Evolutionary conservation across 2,888 invertebrate species (phyloP).

Genomic region (Xylocampa areola): DNA sequence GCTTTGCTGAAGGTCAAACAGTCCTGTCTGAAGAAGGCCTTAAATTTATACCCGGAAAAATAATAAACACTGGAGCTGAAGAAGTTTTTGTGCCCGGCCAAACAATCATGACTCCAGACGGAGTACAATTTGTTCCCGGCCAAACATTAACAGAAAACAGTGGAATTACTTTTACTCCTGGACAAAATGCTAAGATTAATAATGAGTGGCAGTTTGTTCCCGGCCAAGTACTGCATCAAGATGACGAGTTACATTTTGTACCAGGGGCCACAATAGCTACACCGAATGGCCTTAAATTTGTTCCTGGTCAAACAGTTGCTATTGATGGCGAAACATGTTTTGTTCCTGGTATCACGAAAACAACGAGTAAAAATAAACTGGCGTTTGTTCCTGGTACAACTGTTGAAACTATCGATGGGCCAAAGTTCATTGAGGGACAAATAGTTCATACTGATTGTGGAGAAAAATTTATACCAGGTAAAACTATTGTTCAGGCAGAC

Average conservation of each 20-base stretch:
- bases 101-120: conserved; percentile 89
- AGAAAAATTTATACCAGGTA: conserved; percentile 91
- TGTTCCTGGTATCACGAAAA: conserved; percentile 90
- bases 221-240: conserved; percentile 90
- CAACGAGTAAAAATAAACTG: conserved; percentile 77
- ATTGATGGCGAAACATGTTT: conserved; percentile 88
- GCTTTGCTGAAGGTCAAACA: conserved; percentile 91
- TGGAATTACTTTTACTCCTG: conserved; percentile 90
- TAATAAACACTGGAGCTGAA: conserved; percentile 83
- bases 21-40: conserved; percentile 90
- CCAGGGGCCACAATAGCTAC: conserved; percentile 91
- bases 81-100: conserved; percentile 91
- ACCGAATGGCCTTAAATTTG: conserved; percentile 90
- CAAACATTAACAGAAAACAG: conserved; percentile 89
- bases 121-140: conserved; percentile 91
- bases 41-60: conserved; percentile 91
- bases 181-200: conserved; percentile 89
- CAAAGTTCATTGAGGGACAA: conserved; percentile 92
- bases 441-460: conserved; percentile 90
- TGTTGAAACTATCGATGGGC: conserved; percentile 91
- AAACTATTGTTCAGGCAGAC: conserved; percentile 84
- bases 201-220: conserved; percentile 91
- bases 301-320: conserved; percentile 91
- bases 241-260: conserved; percentile 89
- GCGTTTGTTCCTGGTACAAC: conserved; percentile 91